These are phyloP conservation scores for Heliconius erato DNA, from an alignment of 2,888 invertebrate genomes.

Conservation along the genomic window DNA sequence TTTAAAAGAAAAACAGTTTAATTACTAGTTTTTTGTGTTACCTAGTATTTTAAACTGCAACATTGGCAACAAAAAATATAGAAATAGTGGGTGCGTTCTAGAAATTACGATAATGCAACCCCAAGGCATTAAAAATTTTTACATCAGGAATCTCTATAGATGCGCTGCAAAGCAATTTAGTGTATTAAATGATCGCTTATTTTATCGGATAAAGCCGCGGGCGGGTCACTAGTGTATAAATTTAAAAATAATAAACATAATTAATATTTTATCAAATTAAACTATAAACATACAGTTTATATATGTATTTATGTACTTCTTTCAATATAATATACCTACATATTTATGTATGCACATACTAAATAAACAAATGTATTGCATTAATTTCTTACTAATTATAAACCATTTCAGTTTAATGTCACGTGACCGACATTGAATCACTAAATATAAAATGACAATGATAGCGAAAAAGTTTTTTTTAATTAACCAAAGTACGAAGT, in stretches of 20 bases:
- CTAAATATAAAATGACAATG: background rate
- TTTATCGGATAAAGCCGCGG: too few species aligned
- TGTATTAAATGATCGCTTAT: background rate
- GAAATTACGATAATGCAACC: too few species aligned
- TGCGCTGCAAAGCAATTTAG: background rate
- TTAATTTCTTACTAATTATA: background rate
- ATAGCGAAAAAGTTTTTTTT: background rate
- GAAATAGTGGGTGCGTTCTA: too few species aligned
- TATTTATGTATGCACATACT: too few species aligned
- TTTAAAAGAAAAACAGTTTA: too few species aligned
- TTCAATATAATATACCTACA: background rate
- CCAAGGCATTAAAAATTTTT: too few species aligned
- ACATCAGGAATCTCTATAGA: too few species aligned
- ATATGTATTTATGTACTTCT: background rate
- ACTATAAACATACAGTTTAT: background rate
- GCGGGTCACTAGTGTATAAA: too few species aligned
- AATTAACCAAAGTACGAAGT: background rate
- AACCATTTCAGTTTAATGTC: background rate
- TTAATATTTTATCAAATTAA: background rate
- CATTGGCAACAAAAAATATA: too few species aligned
- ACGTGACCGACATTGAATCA: background rate
- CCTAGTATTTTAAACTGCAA: too few species aligned
- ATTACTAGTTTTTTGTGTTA: too few species aligned
- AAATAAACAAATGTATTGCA: background rate
- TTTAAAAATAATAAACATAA: background rate